Base-by-base conservation (phyloP, 2,797 vertebrate genomes). In the Nannoperca obscura region DNA sequence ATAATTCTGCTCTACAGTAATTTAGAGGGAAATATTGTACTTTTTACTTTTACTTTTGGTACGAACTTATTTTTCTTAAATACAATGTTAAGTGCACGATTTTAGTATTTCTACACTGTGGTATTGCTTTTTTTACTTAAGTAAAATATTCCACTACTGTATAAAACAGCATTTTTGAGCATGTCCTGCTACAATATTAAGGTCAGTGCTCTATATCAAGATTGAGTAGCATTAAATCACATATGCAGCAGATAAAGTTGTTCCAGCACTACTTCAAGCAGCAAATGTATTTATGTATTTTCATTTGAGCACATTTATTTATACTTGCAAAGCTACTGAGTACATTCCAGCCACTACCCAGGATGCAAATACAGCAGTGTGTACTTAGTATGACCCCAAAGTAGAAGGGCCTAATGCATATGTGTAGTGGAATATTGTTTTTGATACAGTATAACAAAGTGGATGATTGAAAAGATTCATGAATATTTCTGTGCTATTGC, bases 131-230 rank as follows among this genome's bases (percentile, higher is more conserved):
- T 40, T 11, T 24, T 27, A 8, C 20, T 14, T 22, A n/a, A 42
- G 38, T 44, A 22, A 38, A 38, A 22, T 0, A 9, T 10, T 38
- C 13, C 10, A 7, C 24, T 5, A 47, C 42, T 63, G 2, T 22
- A 55, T 14, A 20, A 52, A 78, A 66, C 3, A 7, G 7, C 7
- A 62, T 59, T 77, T 66, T 19, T 49, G 7, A 54, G 9, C 12
- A 68, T 53, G 42, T 46, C 34, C 22, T 64, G 17, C 13, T 65
- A 17, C 32, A 40, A 49, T 75, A 64, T 69, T 49, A 27, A 44
- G 4, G 20, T 54, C n/a, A 34, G 22, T 36, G 32, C 38, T 32
- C 8, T 10, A 40, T 63, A 61, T 73, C 15, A 76, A 34, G 44
- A 53, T 65, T 15, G 30, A 44, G 19, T 11, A 49, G 24, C 19